Evolutionary conservation across 2,113 vertebrate species (phyloP).

Genomic region (Catagonus wagneri): DNA sequence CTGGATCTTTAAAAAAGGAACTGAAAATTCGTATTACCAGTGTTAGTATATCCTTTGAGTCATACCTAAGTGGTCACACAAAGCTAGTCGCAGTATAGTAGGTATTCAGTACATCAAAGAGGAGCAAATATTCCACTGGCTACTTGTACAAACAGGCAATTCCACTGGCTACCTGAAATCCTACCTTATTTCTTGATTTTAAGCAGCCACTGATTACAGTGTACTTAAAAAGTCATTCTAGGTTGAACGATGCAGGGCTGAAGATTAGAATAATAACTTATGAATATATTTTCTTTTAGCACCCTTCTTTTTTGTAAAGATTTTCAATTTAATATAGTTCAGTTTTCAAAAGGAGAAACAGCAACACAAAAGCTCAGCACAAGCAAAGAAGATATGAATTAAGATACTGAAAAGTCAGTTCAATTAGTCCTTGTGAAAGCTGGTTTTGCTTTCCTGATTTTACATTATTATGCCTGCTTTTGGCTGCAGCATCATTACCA

Average conservation of each 20-base stretch:
- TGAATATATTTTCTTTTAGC: not conserved
- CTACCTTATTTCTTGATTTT: not conserved
- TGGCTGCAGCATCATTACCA: not conserved
- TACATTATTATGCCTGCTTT: not conserved
- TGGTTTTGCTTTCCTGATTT: slow-evolving; percentile 7
- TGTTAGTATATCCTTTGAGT: not conserved
- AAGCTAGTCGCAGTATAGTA: not conserved
- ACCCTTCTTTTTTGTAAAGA: not conserved
- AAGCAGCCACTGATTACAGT: not conserved
- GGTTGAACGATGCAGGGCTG: not conserved
- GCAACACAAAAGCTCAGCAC: not conserved
- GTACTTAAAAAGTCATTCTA: slow-evolving; percentile 31
- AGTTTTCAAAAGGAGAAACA: slow-evolving; percentile 46
- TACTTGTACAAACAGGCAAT: not conserved
- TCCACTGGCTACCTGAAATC: too few relatives aligned
- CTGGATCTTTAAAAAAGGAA: slow-evolving; percentile 12
- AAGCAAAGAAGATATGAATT: slow-evolving; percentile 12
- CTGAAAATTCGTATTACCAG: not conserved
- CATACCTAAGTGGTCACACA: not conserved
- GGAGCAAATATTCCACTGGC: not conserved
- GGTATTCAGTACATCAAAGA: not conserved
- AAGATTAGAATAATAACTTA: not conserved
- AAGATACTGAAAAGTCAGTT: slow-evolving; percentile 39
- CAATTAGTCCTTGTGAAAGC: not conserved
- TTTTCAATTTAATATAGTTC: slow-evolving; percentile 30